Evolutionary conservation across 2,888 invertebrate species (phyloP), one percentile per base, ranked within the genome.

Genomic region (Drosophila silvestris): DNA sequence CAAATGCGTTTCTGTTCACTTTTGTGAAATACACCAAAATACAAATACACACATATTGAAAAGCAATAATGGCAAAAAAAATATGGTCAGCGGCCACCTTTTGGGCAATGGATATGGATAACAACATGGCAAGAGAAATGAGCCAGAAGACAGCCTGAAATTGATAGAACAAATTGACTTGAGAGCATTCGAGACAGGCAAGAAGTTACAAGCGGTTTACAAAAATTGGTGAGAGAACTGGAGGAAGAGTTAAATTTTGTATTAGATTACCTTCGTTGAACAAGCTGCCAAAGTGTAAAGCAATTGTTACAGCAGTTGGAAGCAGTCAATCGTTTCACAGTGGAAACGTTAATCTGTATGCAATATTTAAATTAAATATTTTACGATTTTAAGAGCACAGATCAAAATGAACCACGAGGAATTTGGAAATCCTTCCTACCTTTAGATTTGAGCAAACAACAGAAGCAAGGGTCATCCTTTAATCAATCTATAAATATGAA

Each of bases 11-110:
- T 54, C 50, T 44, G 22, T 16, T 44, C 12, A 35, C 12, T 35
- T 14, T 26, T 33, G 32, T 35, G 84, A 82, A 81, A 64, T 73
- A 64, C 16, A 47, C 10, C 41, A 41, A n/a, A 26, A 47, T 5
- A 47, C 16, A 47, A 47, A 26, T 72, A 64, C 66, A 52, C 59
- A 60, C 66, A 77, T 65, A 83, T 78, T 88, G 86, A 74, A 74
- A 75, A 74, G 66, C 82, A 71, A 84, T 88, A 78, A 75, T 70
- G 76, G 62, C 81, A 19, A 69, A 71, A 70, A 71, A 61, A 68
- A 77, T 77, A 79, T 70, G 79, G 54, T 69, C 85, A 82, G 54
- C 67, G 70, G 59, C 53, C 67, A 65, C 39, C 47, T 26, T 47
- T 44, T 19, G 53, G 58, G 37, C 51, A 56, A 69, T 65, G 73